Evolutionary conservation across 1,140 invertebrate genomes (phyloP), one percentile per base, ranked within the genome.

Genomic region (Grapholita molesta): DNA sequence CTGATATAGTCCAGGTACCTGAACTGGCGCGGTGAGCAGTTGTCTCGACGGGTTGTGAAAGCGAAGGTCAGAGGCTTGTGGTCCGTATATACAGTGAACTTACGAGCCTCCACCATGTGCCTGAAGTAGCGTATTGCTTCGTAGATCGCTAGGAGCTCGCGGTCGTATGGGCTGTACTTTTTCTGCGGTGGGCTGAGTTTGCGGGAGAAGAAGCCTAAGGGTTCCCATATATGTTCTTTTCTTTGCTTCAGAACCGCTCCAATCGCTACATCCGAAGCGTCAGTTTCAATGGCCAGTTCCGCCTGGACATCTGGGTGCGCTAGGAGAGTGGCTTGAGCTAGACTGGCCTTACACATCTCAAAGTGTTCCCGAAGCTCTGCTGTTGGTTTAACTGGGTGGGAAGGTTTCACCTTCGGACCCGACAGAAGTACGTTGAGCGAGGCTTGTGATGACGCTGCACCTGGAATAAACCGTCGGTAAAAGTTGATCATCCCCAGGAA

Each of bases 141-240:
- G 73, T 92, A 93, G 32, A 90, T 87, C 6, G 87, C 92, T 4
- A 92, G 67, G 4, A 93, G 70, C 74, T 93, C 91, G 2, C 88
- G 67, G 68, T 92, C 90, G 75, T 88, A 93, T 2, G 86, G 77
- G 9, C 76, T 78, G 52, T 91, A 91, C 25, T 85, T 83, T 18
- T 68, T 38, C 73, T 93, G 75, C 0, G 80, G 64, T 15, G 72
- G 35, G 5, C 48, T 78, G 0, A 92, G 65, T 68, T 89, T 90
- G 57, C 77, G 82, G 12, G 84, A 89, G 64, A 90, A 90, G 70
- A 90, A 92, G 25, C 72, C 84, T 0, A 90, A 35, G 5, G 85
- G 84, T 73, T 79, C 57, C 66, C 73, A 73, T 25, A 28, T 21
- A 1, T 52, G 48, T 21, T 74, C 15, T 5, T 68, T 28, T 0